These are phyloP conservation scores for Sitta carolinensis DNA, from an alignment of 2,797 vertebrate genomes.

Conservation along the genomic window DNA sequence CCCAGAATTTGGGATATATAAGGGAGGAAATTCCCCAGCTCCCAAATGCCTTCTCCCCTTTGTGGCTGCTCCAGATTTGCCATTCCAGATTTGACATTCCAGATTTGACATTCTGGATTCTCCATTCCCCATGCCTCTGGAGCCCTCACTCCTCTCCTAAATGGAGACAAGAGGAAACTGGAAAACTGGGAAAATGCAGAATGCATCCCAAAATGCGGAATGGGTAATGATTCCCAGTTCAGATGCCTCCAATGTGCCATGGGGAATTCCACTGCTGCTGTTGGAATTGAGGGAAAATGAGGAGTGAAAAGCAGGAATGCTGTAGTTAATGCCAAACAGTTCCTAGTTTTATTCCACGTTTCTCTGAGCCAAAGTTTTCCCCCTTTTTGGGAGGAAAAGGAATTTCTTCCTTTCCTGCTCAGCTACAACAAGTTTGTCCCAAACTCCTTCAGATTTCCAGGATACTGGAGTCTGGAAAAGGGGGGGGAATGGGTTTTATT, in stretches of 20 bases:
- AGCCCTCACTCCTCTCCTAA: slow-evolving; percentile 17
- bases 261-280: slow-evolving; percentile 33
- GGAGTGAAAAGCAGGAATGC: slow-evolving; percentile 72
- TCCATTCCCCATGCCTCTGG: neutral
- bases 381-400: slow-evolving; percentile 66
- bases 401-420: neutral
- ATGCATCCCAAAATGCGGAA: slow-evolving; percentile 58
- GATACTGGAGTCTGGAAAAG: neutral
- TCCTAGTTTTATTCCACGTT: slow-evolving; percentile 65
- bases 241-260: slow-evolving; percentile 33
- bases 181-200: slow-evolving; percentile 79
- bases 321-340: slow-evolving; percentile 71
- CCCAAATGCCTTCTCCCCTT: neutral
- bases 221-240: slow-evolving; percentile 78
- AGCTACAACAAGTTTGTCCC: rapidly evolving
- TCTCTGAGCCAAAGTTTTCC: slow-evolving; percentile 73
- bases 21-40: neutral
- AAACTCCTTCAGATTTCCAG: neutral
- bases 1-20: neutral
- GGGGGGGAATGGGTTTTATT: neutral
- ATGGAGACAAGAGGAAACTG: slow-evolving; percentile 73
- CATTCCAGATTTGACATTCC: neutral
- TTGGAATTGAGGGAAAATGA: slow-evolving; percentile 67
- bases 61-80: neutral
- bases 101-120: no score